A percentile compares a stretch with the other conserved stretches of the same genome.
Conservation (phyloP, 2,888 invertebrate genomes). For the Helicoverpa assulta region DNA sequence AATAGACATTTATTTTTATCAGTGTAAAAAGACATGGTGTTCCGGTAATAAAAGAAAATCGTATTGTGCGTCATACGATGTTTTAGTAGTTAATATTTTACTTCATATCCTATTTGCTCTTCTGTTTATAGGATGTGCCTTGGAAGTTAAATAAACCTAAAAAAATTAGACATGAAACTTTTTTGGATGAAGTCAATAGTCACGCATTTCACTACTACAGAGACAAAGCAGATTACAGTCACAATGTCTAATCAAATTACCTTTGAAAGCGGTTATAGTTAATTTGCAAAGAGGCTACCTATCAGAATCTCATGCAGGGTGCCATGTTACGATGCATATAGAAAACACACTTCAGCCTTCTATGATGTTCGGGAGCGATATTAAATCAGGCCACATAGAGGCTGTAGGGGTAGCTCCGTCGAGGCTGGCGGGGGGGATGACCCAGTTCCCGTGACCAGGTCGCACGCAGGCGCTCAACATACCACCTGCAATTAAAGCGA, state of each 20-base stretch:
- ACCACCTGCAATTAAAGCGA: conserved; percentile 69
- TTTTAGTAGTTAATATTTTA: not conserved
- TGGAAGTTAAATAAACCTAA: not conserved
- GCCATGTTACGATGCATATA: conserved; percentile 10
- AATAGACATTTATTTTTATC: conserved; percentile 39
- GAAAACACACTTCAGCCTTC: conserved; percentile 32
- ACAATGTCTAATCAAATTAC: not conserved
- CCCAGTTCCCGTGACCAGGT: conserved; percentile 84
- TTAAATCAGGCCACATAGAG: conserved; percentile 60
- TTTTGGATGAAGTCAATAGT: no score
- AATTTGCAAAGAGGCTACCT: not conserved
- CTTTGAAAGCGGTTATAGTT: not conserved
- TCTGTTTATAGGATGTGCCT: no score
- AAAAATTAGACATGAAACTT: no score
- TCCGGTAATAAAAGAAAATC: conserved; percentile 26
- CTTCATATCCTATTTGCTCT: not conserved
- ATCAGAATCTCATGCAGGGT: not conserved
- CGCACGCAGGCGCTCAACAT: conserved; percentile 72
- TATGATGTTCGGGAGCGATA: conserved; percentile 52
- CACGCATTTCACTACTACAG: not conserved
- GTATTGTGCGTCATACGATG: conserved; percentile 5
- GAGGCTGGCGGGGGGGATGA: conserved; percentile 66
- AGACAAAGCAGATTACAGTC: not conserved
- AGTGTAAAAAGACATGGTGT: conserved; percentile 17
- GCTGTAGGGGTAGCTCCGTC: conserved; percentile 39